phyloP scores from a whole-genome alignment of 2,113 vertebrate species.

The Mirounga angustirostris region DNA sequence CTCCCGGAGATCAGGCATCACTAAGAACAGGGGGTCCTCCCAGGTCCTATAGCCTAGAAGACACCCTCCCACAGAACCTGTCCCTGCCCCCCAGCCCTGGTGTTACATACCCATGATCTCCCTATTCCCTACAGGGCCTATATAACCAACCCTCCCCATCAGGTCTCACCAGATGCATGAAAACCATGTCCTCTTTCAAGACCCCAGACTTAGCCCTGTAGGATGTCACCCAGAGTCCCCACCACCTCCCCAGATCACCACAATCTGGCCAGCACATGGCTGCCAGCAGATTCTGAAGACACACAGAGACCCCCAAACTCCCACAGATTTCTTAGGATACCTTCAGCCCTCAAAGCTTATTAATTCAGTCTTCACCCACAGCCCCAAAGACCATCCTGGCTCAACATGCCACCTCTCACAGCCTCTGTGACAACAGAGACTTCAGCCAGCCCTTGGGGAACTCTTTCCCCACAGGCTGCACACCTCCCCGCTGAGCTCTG shows the following conservation, averaged over 20 bases:
- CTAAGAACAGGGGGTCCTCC: neutral
- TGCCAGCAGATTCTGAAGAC: neutral
- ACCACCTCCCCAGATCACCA: neutral
- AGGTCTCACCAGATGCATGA: slow-evolving; percentile 1
- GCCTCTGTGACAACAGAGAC: neutral
- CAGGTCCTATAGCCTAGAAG: neutral
- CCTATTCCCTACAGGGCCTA: neutral
- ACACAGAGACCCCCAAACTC: neutral
- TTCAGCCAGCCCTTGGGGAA: neutral
- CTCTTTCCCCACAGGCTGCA: neutral
- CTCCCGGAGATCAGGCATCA: neutral
- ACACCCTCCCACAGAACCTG: neutral
- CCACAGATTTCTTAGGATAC: neutral
- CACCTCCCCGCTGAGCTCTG: neutral
- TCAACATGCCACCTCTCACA: neutral
- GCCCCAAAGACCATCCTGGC: neutral
- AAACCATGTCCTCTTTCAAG: neutral
- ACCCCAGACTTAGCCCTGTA: neutral
- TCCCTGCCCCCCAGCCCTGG: neutral
- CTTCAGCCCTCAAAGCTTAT: neutral
- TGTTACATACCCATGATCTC: neutral
- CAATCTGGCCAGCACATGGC: neutral
- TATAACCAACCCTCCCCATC: neutral
- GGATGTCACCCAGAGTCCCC: neutral
- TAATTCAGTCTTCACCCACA: neutral